These are phyloP conservation scores for Sparus aurata DNA, from an alignment of 2,797 vertebrate genomes.

Conservation along the genomic window DNA sequence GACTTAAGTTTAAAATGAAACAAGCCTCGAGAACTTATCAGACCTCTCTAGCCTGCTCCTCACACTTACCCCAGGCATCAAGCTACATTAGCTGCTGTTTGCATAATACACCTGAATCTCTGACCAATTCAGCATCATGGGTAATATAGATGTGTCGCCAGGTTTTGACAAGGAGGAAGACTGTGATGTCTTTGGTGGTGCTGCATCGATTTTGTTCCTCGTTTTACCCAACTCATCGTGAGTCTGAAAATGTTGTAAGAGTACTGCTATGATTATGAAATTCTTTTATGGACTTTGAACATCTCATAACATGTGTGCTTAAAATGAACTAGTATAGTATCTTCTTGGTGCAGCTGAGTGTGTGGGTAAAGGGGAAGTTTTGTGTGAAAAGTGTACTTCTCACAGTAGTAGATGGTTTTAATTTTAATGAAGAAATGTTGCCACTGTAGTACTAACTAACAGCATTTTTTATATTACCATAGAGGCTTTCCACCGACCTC, in stretches of 20 bases:
- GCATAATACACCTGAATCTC: too few relatives aligned
- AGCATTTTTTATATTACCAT: conserved; percentile 20
- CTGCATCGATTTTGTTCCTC: too few relatives aligned
- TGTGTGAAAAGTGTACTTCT: background rate
- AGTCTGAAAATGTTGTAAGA: background rate
- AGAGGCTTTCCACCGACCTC: conserved; percentile 36
- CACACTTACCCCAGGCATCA: too few relatives aligned
- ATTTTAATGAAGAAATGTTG: background rate
- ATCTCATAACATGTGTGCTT: background rate
- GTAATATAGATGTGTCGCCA: background rate
- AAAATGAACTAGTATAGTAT: background rate
- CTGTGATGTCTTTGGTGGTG: too few relatives aligned
- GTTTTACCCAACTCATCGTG: too few relatives aligned
- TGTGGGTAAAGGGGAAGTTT: background rate
- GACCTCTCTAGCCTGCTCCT: too few relatives aligned
- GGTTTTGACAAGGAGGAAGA: background rate
- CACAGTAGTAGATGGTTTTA: conserved; percentile 1
- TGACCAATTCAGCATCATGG: background rate
- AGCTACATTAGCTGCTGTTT: too few relatives aligned
- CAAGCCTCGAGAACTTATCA: too few relatives aligned
- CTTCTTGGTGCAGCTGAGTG: background rate
- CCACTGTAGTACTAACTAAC: conserved; percentile 2
- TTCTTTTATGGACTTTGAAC: background rate
- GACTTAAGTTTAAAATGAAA: too few relatives aligned
- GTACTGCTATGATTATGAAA: background rate